Base-by-base conservation (phyloP, 2,113 vertebrate species). In the Corydoras maculifer region DNA sequence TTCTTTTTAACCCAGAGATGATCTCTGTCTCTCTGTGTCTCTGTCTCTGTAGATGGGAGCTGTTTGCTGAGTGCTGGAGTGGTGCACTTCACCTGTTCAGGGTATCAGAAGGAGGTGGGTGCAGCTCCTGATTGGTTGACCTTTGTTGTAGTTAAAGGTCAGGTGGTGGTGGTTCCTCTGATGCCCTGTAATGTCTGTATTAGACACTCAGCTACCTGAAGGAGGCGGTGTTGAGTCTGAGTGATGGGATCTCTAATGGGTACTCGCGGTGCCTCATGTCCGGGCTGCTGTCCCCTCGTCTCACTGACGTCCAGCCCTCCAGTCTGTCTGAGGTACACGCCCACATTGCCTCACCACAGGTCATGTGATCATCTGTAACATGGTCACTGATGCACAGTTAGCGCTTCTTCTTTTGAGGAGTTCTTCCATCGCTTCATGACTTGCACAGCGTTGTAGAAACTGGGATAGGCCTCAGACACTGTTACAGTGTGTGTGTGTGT, bases 171-270 rank as follows among this genome's bases (percentile, higher is more conserved):
- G 14, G 4, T 43, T 43, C 35, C 35, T 43, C 35, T 43, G 35
- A 43, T 43, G 4, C 35, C 4, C 9, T 32, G 51, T 60, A 59
- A n/a, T 25, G 8, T 18, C n/a, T 4, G 0, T 13, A 53, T 11
- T 78, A 99, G 96, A 93, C 95, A 3, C 86, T 99, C 83, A 91
- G 91, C 78, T 94, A 94, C 80, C 86, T 99, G 81, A 98, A 93
- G 89, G 96, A 92, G 78, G 91, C 90, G 15, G 92, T 90, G 73
- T 89, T 91, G 60, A 93, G 84, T 60, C 88, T 95, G 81, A 92
- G 87, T 79, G 93, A 97, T 77, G 77, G 89, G 73, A 93, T 98
- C 81, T 91, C 80, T 58, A 91, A 90, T 73, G 87, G 91, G 80
- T 98, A 95, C 78, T 92, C 89, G 3, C 91, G 92, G 69, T 97